Conservation (phyloP, 2,888 invertebrate species). For the Tachystola acroxantha region DNA sequence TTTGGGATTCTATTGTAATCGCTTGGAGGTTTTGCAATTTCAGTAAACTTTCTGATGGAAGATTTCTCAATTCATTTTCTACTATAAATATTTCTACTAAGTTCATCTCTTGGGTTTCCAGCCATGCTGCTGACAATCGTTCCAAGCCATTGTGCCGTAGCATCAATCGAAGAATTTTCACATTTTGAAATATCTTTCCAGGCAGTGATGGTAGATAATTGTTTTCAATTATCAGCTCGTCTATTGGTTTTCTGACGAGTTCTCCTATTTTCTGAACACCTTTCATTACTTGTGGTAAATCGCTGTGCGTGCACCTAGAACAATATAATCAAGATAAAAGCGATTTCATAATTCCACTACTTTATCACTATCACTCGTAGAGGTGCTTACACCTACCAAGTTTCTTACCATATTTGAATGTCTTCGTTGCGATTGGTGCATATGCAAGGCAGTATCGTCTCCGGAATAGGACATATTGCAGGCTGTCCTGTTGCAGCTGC, state of each 20-base stretch:
- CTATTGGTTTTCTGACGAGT: slow-evolving; percentile 83
- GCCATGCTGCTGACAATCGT: slow-evolving; percentile 88
- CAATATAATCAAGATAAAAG: not conserved
- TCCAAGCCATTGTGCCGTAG: slow-evolving; percentile 90
- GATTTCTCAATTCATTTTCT: slow-evolving; percentile 87
- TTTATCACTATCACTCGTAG: too few species aligned
- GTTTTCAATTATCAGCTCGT: slow-evolving; percentile 92
- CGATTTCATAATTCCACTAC: too few species aligned
- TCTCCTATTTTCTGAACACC: slow-evolving; percentile 85
- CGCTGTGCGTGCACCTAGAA: slow-evolving; percentile 94
- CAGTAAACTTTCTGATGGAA: slow-evolving; percentile 87
- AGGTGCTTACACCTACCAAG: too few species aligned
- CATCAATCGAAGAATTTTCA: slow-evolving; percentile 88
- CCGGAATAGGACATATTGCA: slow-evolving; percentile 84
- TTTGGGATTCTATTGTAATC: slow-evolving; percentile 87
- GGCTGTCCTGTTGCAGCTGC: slow-evolving; percentile 31
- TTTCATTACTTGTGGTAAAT: slow-evolving; percentile 85
- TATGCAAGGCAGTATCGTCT: slow-evolving; percentile 88
- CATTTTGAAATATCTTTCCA: slow-evolving; percentile 86
- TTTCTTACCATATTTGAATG: slow-evolving; percentile 88
- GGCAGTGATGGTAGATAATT: slow-evolving; percentile 92
- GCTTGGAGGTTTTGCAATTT: slow-evolving; percentile 88
- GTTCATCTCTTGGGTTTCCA: slow-evolving; percentile 86
- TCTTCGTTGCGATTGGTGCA: slow-evolving; percentile 88
- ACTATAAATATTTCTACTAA: slow-evolving; percentile 91